Conservation (phyloP, 2,888 invertebrate genomes). For the Ectropis crepuscularia region DNA sequence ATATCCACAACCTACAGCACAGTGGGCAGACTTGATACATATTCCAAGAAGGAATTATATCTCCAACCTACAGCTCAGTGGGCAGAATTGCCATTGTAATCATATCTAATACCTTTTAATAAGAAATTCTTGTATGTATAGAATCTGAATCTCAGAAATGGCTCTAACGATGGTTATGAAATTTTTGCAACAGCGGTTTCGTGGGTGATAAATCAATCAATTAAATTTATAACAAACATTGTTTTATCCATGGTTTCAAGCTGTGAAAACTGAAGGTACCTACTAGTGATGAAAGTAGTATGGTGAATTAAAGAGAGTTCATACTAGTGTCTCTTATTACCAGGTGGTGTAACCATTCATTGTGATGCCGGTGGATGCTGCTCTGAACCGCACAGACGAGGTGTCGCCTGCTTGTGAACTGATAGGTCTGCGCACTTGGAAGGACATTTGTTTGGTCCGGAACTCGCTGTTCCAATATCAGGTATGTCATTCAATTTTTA, state of each 20-base stretch:
- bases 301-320: slow-evolving; percentile 8
- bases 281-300: background rate
- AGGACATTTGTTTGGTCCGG: slow-evolving; percentile 83
- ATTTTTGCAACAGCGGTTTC: no score
- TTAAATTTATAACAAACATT: background rate
- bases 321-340: slow-evolving; percentile 14
- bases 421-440: slow-evolving; percentile 83
- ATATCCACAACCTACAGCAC: no score
- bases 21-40: no score
- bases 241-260: background rate
- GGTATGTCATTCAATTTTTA: slow-evolving; percentile 58
- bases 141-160: no score
- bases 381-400: slow-evolving; percentile 82
- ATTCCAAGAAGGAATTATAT: no score
- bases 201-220: background rate
- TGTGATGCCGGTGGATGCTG: slow-evolving; percentile 86
- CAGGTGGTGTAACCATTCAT: slow-evolving; percentile 83
- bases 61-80: no score
- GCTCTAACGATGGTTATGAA: no score
- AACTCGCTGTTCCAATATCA: slow-evolving; percentile 82
- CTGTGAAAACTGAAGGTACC: no score
- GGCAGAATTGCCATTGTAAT: no score
- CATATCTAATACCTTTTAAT: no score
- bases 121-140: no score
- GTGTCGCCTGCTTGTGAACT: slow-evolving; percentile 83